Percentiles rank a stretch among this genome's conserved stretches.
Conservation (phyloP, 2,797 vertebrate genomes). For the Spatula clypeata region DNA sequence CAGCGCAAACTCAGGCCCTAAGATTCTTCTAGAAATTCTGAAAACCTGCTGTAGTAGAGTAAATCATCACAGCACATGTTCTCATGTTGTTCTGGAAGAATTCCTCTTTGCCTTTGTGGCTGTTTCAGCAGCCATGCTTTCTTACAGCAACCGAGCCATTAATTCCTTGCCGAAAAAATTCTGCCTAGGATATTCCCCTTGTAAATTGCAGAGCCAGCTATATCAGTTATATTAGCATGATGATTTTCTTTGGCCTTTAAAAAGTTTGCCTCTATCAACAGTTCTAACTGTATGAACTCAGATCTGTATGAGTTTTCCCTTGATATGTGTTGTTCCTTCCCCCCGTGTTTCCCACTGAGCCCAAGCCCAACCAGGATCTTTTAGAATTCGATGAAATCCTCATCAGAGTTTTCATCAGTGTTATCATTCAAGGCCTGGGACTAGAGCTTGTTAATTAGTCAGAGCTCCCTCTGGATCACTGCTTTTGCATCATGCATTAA, state of each 20-base stretch:
- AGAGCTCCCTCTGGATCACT: neutral
- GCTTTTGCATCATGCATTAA: neutral
- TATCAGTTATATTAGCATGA: neutral
- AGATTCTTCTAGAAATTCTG: neutral
- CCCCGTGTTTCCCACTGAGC: neutral
- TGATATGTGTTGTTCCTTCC: neutral
- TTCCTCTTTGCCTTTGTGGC: fast-evolving
- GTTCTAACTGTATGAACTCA: neutral
- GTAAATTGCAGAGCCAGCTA: neutral
- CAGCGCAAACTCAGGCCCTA: neutral
- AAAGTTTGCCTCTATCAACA: neutral
- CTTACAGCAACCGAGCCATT: neutral
- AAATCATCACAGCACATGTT: neutral
- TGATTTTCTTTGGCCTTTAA: neutral
- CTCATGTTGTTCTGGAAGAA: neutral
- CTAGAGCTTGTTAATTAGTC: neutral
- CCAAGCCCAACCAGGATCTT: neutral
- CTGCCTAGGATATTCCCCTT: neutral
- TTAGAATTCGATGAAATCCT: neutral
- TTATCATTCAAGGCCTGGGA: neutral
- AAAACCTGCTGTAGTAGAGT: neutral
- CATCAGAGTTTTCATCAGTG: neutral
- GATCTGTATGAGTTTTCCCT: neutral
- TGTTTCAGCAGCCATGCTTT: neutral
- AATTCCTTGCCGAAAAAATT: neutral